Conservation (phyloP, 2,113 vertebrate genomes). For the Trichomycterus rosablanca region DNA sequence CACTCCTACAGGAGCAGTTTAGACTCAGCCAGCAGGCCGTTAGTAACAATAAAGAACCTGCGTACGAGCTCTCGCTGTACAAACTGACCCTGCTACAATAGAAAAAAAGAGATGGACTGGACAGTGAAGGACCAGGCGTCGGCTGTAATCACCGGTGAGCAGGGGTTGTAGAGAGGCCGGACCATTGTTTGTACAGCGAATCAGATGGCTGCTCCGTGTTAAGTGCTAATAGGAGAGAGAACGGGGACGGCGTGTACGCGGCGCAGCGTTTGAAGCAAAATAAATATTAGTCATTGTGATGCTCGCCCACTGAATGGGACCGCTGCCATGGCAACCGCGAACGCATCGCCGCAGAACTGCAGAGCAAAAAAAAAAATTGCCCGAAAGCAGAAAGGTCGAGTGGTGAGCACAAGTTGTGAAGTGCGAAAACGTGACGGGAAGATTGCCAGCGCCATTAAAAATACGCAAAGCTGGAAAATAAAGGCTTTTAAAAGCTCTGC, state of each 20-base stretch:
- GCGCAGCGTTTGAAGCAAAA: not conserved
- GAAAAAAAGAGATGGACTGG: too few relatives aligned
- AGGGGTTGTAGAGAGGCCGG: too few relatives aligned
- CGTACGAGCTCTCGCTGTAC: too few relatives aligned
- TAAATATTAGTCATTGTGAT: constrained; percentile 17
- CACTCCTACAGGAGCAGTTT: too few relatives aligned
- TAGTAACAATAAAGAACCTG: too few relatives aligned
- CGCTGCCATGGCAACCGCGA: constrained; percentile 26
- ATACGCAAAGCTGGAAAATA: not conserved
- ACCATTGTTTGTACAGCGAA: not conserved
- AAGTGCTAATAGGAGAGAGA: constrained; percentile 11
- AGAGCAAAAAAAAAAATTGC: constrained; percentile 11
- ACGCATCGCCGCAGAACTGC: constrained; percentile 14
- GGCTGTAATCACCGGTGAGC: constrained; percentile 8
- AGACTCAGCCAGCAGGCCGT: too few relatives aligned
- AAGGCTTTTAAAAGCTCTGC: constrained; percentile 36
- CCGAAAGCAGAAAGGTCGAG: constrained; percentile 7
- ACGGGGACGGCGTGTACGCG: not conserved
- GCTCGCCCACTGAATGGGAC: not conserved
- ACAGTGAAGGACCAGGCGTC: not conserved
- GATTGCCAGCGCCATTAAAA: not conserved
- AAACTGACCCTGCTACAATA: too few relatives aligned
- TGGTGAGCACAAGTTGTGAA: constrained; percentile 4
- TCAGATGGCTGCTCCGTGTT: not conserved
- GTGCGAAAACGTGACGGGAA: constrained; percentile 8